Conservation (phyloP, 2,113 vertebrate species). For the Phoenicopterus ruber region DNA sequence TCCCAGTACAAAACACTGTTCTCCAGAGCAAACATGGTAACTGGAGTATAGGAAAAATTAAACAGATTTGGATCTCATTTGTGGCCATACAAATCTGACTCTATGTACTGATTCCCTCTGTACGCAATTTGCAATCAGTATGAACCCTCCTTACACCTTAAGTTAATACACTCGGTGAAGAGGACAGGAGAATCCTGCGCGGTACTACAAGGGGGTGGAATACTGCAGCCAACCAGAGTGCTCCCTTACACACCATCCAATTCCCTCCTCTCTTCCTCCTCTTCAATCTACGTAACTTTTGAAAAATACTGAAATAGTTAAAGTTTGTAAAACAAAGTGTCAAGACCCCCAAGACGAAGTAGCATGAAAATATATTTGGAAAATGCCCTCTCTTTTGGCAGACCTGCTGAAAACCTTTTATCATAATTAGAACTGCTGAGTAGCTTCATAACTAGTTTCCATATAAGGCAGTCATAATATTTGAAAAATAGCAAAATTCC, state of each 20-base stretch:
- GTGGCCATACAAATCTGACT: not conserved
- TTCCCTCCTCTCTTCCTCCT: not conserved
- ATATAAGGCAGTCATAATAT: not conserved
- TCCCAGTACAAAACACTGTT: not conserved
- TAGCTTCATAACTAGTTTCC: not conserved
- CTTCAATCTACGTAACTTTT: not conserved
- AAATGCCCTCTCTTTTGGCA: not conserved
- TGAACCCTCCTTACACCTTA: not conserved
- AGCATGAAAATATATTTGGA: not conserved
- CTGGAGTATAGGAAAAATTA: not conserved
- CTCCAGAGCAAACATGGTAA: not conserved
- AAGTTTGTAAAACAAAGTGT: not conserved
- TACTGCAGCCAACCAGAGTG: not conserved
- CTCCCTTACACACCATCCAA: not conserved
- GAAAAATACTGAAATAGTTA: not conserved
- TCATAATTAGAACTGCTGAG: not conserved
- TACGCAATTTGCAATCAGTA: not conserved
- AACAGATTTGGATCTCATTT: not conserved
- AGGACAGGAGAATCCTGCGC: not conserved
- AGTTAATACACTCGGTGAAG: not conserved
- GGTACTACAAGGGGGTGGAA: not conserved
- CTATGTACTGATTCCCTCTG: not conserved
- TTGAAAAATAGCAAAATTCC: constrained; percentile 7
- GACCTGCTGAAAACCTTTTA: not conserved
- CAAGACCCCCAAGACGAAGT: not conserved